Conservation (phyloP, 2,888 invertebrate species). For the Halocaridina rubra region DNA sequence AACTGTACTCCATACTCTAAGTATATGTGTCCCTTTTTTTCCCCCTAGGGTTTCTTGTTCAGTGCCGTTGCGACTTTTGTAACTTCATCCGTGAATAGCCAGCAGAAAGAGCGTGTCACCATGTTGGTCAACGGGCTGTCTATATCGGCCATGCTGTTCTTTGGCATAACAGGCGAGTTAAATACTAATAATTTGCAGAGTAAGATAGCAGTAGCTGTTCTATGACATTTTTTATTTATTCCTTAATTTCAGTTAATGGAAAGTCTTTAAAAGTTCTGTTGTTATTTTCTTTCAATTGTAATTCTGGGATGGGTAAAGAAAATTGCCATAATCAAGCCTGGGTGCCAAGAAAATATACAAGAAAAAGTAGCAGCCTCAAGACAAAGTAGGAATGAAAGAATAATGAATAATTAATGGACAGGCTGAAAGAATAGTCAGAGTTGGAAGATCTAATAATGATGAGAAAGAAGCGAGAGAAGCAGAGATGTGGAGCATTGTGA, state of each 20-base stretch:
- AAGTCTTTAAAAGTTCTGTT: background rate
- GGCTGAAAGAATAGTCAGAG: no score
- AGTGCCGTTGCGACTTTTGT: slow-evolving; percentile 28
- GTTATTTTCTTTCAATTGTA: background rate
- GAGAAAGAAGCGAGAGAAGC: no score
- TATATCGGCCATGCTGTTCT: background rate
- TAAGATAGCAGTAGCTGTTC: background rate
- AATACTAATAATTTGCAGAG: background rate
- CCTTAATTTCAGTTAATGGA: background rate
- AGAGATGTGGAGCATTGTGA: no score
- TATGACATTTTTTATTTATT: background rate
- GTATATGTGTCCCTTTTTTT: background rate
- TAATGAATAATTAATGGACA: no score
- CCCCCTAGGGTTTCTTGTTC: slow-evolving; percentile 24
- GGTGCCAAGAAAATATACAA: no score
- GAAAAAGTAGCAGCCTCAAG: no score
- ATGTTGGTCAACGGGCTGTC: background rate
- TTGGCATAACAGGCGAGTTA: slow-evolving; percentile 12
- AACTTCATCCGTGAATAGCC: slow-evolving; percentile 12
- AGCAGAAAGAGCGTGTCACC: slow-evolving; percentile 26
- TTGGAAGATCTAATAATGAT: no score
- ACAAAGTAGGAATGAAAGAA: no score
- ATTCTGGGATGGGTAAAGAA: no score
- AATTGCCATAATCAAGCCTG: no score
- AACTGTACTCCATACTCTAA: no score